Evolutionary conservation across 2,888 invertebrate species (phyloP).

Genomic region (Candidula unifasciata): DNA sequence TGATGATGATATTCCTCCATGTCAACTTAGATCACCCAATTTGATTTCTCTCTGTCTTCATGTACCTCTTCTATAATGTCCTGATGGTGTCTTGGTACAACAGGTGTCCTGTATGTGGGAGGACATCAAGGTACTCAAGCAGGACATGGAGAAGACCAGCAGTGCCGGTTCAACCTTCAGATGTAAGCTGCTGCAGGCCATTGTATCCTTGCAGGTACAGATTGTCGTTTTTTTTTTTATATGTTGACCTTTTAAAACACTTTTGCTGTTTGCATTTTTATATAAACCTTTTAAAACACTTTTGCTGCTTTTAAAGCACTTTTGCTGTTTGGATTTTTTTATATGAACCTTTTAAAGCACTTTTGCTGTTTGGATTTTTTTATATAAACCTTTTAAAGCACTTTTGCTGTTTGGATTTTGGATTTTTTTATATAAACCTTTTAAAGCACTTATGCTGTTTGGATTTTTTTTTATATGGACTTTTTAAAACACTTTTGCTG

Average conservation of each 20-base stretch:
- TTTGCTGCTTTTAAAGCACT: background rate
- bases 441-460: background rate
- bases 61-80: no score
- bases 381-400: background rate
- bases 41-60: no score
- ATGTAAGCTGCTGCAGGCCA: constrained; percentile 93
- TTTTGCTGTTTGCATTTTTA: background rate
- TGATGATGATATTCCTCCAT: no score
- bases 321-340: background rate
- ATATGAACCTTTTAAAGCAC: background rate
- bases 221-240: background rate
- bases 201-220: constrained; percentile 88
- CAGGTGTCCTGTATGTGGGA: constrained; percentile 97
- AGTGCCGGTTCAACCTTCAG: constrained; percentile 92
- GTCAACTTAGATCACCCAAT: no score
- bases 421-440: no score
- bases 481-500: background rate
- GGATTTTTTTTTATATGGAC: background rate
- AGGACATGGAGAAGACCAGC: constrained; percentile 95
- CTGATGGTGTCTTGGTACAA: no score
- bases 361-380: background rate
- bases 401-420: background rate
- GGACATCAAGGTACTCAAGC: constrained; percentile 91
- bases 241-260: background rate
- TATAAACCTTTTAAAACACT: background rate